Conservation (phyloP, 2,113 vertebrate species). For the Leptosomus discolor region DNA sequence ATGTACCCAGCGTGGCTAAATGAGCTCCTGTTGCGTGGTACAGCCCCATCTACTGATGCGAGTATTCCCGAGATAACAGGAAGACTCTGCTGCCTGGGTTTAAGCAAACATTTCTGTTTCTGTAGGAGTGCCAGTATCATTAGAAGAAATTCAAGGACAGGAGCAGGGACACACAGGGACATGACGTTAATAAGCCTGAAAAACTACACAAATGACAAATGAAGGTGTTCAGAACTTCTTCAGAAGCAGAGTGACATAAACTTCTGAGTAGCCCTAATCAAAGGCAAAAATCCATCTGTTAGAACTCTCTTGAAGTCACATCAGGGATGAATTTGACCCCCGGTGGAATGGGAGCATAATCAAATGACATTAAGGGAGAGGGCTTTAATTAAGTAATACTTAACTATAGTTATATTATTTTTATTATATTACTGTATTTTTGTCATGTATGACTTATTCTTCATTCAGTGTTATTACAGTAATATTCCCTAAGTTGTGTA, state of each 20-base stretch:
- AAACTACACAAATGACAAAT: neutral
- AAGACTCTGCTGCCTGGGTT: neutral
- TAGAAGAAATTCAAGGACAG: neutral
- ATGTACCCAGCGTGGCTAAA: neutral
- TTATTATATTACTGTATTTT: neutral
- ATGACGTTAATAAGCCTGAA: neutral
- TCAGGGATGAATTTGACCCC: neutral
- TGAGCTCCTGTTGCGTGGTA: rapidly evolving
- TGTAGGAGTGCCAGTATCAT: neutral
- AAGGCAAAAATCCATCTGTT: neutral
- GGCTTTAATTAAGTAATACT: conserved; percentile 5
- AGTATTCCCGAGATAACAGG: neutral
- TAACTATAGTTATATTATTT: neutral
- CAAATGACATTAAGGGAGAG: neutral
- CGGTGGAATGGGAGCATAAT: neutral
- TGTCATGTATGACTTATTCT: conserved; percentile 8
- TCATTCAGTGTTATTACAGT: neutral
- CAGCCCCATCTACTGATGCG: neutral
- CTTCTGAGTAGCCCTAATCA: neutral
- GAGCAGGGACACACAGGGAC: neutral
- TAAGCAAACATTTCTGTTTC: neutral
- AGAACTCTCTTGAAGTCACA: neutral
- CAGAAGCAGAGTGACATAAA: neutral
- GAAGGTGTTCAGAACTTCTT: neutral
- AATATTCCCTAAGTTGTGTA: neutral